Evolutionary conservation across 2,888 invertebrate species (phyloP), one percentile per base, ranked within the genome.

Genomic region (Sinohyriopsis cumingii): DNA sequence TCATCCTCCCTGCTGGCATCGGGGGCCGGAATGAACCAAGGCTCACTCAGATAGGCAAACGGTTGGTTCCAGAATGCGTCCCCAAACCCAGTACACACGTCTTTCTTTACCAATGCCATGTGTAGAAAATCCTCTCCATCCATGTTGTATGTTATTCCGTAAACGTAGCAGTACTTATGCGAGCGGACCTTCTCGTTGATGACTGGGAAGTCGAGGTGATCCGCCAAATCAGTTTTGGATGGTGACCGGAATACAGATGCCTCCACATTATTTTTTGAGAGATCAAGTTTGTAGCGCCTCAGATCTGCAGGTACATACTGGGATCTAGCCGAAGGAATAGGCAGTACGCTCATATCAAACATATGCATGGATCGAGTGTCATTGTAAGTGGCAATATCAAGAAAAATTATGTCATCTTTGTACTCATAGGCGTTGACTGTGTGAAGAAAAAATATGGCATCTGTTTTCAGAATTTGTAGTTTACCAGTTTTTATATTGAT

Each of bases 371-470:
- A 71, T 18, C 73, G 57, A 6, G 81, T 71, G 57, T 80, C 71
- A 1, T 80, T 75, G 67, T 84, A 84, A 9, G 83, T 69, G 5
- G 81, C 77, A 15, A 81, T 54, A 71, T 87, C 85, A 57, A 85
- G 68, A 19, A 81, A 60, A 15, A 86, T 73, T 5, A 53, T 63
- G 9, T 62, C 68, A 12, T 75, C 62, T 54, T 69, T 63, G 12
- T 24, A 7, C 71, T 87, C 85, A 67, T 77, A 87, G 6, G 86
- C 84, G 64, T 88, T 88, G 15, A 85, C 76, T 62, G 84, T 82
- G 65, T 88, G 88, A 80, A 86, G 82, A 59, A 77, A 71, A 70
- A 86, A 86, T n/a, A 80, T 73, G 55, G 72, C 77, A 45, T 76
- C 78, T n/a, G 82, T 83, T 62, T 75, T 65, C 22, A 85, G 57